These are phyloP conservation scores for Rhagonycha fulva DNA, from an alignment of 2,888 invertebrate species.

Conservation along the genomic window DNA sequence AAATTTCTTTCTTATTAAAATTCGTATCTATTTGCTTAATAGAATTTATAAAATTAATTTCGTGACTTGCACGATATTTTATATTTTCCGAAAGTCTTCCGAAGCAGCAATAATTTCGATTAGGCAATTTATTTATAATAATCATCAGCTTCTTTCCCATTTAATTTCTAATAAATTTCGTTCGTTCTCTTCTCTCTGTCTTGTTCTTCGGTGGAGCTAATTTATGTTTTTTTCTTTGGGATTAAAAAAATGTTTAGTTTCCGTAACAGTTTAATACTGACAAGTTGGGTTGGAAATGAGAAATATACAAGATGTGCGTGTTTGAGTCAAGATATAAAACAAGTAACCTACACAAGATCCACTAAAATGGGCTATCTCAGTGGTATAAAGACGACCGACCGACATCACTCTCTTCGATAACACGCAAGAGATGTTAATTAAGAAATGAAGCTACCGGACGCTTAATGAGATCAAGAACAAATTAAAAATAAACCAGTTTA, in stretches of 20 bases:
- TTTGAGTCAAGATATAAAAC: constrained; percentile 46
- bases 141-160: neutral
- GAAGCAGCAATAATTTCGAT: constrained; percentile 5
- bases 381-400: constrained; percentile 48
- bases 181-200: neutral
- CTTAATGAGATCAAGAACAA: constrained; percentile 51
- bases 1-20: constrained; percentile 20
- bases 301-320: constrained; percentile 48
- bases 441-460: constrained; percentile 55
- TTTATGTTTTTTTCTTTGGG: neutral
- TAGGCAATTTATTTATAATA: constrained; percentile 4
- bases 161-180: neutral
- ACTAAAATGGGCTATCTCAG: constrained; percentile 49
- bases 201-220: neutral
- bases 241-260: constrained; percentile 15
- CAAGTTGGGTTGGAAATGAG: constrained; percentile 5
- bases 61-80: constrained; percentile 20
- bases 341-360: constrained; percentile 49
- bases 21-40: constrained; percentile 13
- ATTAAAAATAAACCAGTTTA: constrained; percentile 44
- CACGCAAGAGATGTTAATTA: constrained; percentile 55
- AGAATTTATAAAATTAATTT: constrained; percentile 17
- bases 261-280: neutral
- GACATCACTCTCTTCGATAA: constrained; percentile 50
- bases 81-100: constrained; percentile 5